Percentiles rank a stretch among this genome's conserved stretches.
Conservation (phyloP, 2,888 invertebrate genomes). For the Cryptus viduatorius region DNA sequence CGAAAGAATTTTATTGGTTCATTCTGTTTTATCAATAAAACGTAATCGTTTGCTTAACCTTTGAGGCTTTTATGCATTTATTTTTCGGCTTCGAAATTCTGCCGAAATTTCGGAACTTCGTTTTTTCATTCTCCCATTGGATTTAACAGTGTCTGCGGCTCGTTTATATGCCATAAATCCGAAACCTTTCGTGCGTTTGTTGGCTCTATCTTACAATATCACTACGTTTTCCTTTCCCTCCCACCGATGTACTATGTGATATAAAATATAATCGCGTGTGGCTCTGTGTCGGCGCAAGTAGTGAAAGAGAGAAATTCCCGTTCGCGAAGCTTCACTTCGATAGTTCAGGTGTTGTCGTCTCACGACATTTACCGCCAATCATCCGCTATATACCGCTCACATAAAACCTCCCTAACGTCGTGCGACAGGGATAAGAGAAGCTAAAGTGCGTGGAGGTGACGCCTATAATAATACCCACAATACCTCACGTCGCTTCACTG, state of each 20-base stretch:
- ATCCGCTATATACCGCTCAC: conserved; percentile 15
- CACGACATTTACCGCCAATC: conserved; percentile 62
- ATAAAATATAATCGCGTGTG: conserved; percentile 39
- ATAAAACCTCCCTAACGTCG: conserved; percentile 27
- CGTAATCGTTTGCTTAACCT: too few relatives aligned
- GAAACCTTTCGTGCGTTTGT: conserved; percentile 24
- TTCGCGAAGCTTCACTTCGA: not conserved
- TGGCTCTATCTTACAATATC: conserved; percentile 9
- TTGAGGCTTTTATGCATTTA: too few relatives aligned
- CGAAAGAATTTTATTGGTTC: too few relatives aligned
- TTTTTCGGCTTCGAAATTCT: too few relatives aligned
- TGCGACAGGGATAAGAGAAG: conserved; percentile 12
- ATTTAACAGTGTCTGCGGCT: not conserved
- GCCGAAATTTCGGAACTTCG: not conserved
- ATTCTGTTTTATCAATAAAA: too few relatives aligned
- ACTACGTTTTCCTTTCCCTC: not conserved
- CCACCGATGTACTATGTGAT: conserved; percentile 4
- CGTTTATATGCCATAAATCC: conserved; percentile 3
- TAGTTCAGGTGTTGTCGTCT: conserved; percentile 50
- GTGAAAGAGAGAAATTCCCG: not conserved
- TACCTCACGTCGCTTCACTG: conserved; percentile 7
- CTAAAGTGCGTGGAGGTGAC: conserved; percentile 27
- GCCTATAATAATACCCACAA: not conserved
- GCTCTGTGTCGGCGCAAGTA: conserved; percentile 25
- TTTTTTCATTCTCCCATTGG: too few relatives aligned